Evolutionary conservation across 2,113 vertebrate species (phyloP).

Genomic region (Tamias sibiricus): DNA sequence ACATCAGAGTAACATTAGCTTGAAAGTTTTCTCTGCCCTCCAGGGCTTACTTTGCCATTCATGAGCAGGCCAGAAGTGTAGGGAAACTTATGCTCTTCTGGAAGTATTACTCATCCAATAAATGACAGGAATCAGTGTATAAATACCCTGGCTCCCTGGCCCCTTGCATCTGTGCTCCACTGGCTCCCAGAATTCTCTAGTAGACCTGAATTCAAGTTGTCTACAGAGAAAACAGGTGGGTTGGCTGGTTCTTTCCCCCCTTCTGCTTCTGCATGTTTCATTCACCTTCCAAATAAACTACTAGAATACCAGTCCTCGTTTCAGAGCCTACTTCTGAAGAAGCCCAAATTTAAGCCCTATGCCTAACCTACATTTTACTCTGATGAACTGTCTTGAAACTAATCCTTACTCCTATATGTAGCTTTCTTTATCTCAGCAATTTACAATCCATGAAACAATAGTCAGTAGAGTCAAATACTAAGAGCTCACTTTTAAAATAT

Average conservation of each 20-base stretch:
- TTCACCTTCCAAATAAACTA: neutral
- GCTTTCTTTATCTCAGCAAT: constrained; percentile 23
- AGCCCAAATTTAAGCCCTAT: constrained; percentile 25
- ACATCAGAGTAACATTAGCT: neutral
- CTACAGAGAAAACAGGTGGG: neutral
- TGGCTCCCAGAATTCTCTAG: neutral
- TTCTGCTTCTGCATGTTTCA: neutral
- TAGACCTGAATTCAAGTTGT: constrained; percentile 20
- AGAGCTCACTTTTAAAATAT: constrained; percentile 38
- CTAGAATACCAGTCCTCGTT: neutral
- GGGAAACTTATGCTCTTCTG: neutral
- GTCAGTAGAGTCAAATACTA: neutral
- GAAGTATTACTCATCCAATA: neutral
- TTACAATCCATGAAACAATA: neutral
- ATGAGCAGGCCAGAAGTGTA: neutral
- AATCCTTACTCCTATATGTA: neutral
- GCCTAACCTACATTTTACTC: constrained; percentile 10
- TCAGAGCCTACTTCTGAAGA: neutral
- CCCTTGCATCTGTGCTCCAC: neutral
- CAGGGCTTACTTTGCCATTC: neutral
- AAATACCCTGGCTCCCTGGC: constrained; percentile 18
- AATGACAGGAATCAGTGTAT: neutral
- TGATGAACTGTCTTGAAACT: constrained; percentile 25
- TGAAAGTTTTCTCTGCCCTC: neutral
- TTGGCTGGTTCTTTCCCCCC: neutral